These are phyloP conservation scores for Xestia sexstrigata DNA, from an alignment of 2,888 invertebrate species.

Conservation along the genomic window DNA sequence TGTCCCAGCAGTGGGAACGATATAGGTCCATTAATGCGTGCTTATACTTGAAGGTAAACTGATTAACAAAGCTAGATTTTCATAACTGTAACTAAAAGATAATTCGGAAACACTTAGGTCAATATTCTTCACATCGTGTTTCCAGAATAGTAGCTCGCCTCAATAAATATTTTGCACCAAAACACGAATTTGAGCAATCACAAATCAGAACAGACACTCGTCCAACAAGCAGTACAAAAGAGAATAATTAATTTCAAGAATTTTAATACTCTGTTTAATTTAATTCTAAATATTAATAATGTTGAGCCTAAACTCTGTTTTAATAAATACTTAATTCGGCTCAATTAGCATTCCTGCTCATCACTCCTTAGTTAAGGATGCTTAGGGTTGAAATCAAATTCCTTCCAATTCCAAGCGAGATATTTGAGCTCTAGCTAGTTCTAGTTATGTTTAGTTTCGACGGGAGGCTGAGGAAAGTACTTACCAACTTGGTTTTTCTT, in stretches of 20 bases:
- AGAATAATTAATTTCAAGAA: constrained; percentile 41
- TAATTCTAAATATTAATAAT: constrained; percentile 47
- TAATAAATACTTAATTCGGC: constrained; percentile 52
- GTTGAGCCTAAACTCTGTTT: constrained; percentile 23
- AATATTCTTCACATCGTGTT: not conserved
- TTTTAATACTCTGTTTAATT: constrained; percentile 44
- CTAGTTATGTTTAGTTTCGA: constrained; percentile 2
- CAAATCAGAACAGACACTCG: constrained; percentile 1
- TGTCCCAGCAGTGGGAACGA: too few relatives aligned
- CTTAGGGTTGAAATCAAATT: constrained; percentile 46
- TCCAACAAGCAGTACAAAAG: constrained; percentile 19
- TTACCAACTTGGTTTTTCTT: not conserved
- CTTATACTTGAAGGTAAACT: too few relatives aligned
- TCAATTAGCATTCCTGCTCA: constrained; percentile 59
- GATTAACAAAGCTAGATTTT: not conserved
- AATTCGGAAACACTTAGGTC: not conserved
- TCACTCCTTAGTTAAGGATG: constrained; percentile 31
- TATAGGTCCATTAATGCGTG: too few relatives aligned
- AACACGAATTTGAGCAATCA: constrained; percentile 14
- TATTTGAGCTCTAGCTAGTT: not conserved
- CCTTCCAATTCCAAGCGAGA: constrained; percentile 10
- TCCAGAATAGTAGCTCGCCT: not conserved
- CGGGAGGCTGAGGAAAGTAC: not conserved
- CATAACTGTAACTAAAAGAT: not conserved
- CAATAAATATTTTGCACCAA: not conserved